Evolutionary conservation across 2,888 invertebrate species (phyloP), one percentile per base, ranked within the genome.

Genomic region (Acrobasis consociella): DNA sequence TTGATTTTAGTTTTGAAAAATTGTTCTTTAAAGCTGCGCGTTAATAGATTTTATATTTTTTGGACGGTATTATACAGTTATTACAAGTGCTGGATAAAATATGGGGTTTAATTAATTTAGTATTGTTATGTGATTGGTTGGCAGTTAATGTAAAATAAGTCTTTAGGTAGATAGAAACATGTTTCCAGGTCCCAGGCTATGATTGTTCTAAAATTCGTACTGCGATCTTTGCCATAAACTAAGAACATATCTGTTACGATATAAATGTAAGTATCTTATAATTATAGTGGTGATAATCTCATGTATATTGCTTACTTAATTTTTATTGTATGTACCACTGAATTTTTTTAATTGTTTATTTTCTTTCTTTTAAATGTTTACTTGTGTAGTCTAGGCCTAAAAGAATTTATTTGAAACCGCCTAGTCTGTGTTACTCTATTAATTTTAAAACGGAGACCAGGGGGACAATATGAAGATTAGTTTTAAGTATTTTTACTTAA

Each of bases 341-440:
- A 38, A 15, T 38, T 9, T 52, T 31, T 52, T 31, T 38, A 13
- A 17, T 17, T 56, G 10, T 56, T 42, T 46, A 52, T 15, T 39
- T 39, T 56, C 37, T 56, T 56, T 15, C 16, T 11, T 15, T 56
- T 17, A n/a, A 38, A 16, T 39, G 10, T 11, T 15, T 15, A 39
- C 17, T 22, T 46, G 2, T 58, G 42, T 58, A 58, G 42, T 59
- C 49, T 59, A 59, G 58, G 58, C 58, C 58, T 59, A 37, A 49
- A 50, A 59, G 58, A 59, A 59, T 59, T 59, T 59, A 51, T 62
- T 62, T 52, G 42, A 51, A 55, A 63, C 64, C 59, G 39, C 59
- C 62, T 64, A 64, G 64, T 64, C 56, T 62, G 38, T 62, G 50
- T 60, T 62, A 56, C 37, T 60, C 62, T 22, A 56, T 51, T 53